phyloP scores from a whole-genome alignment of 2,797 vertebrate genomes.

The Xenopus petersii region DNA sequence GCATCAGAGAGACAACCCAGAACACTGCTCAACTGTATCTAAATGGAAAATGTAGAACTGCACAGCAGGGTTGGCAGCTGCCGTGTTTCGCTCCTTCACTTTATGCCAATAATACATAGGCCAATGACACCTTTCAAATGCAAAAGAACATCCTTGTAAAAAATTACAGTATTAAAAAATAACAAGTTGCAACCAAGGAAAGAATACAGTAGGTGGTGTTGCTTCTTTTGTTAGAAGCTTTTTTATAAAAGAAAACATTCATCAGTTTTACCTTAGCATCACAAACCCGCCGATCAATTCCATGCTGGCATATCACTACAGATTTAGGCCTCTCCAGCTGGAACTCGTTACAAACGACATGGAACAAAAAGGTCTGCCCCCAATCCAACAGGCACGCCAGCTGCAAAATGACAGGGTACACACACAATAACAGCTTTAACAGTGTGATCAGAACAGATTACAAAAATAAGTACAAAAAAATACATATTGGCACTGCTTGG shows the following conservation, averaged over 20 bases:
- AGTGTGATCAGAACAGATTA: not conserved
- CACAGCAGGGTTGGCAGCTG: too few species aligned
- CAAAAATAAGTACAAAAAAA: conserved; percentile 19
- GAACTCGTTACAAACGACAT: conserved; percentile 90
- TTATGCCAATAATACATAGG: too few species aligned
- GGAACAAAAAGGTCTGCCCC: conserved; percentile 91
- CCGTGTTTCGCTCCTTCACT: too few species aligned
- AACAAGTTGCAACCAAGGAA: not conserved
- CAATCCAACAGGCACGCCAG: conserved; percentile 85
- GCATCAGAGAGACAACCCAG: too few species aligned
- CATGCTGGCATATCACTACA: conserved; percentile 88
- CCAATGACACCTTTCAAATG: too few species aligned
- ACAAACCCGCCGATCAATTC: conserved; percentile 88
- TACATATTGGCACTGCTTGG: conserved; percentile 4
- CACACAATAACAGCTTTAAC: conserved; percentile 23
- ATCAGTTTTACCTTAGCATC: conserved; percentile 80
- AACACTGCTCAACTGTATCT: too few species aligned
- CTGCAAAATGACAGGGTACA: conserved; percentile 61
- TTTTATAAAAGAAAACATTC: not conserved
- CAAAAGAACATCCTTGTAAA: too few species aligned
- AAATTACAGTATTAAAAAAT: not conserved
- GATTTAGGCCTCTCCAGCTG: conserved; percentile 93
- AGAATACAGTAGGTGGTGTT: not conserved
- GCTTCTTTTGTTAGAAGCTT: not conserved
- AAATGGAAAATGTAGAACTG: too few species aligned